phyloP scores from a whole-genome alignment of 2,113 vertebrate species.

The Ceyx cyanopectus region DNA sequence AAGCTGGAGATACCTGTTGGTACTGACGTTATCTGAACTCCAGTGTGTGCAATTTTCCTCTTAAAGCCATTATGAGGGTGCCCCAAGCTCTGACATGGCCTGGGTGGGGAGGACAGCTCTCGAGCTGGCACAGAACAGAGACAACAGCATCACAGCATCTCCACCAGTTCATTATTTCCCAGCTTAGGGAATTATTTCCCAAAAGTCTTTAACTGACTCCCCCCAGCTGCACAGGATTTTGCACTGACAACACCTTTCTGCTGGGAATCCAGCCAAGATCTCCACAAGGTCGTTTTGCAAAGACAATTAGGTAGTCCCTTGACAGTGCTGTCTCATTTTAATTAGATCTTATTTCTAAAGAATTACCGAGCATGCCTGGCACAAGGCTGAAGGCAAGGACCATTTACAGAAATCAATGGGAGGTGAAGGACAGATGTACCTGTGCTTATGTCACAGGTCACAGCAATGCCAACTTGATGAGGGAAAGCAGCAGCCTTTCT shows the following conservation, averaged over 20 bases:
- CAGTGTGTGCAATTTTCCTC: accelerated
- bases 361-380: constrained; percentile 25
- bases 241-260: constrained; percentile 60
- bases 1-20: background rate
- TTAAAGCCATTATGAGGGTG: background rate
- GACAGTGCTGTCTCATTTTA: constrained; percentile 46
- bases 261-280: constrained; percentile 23
- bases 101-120: background rate
- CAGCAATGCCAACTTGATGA: background rate
- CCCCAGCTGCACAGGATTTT: background rate
- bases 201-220: constrained; percentile 9
- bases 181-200: constrained; percentile 23
- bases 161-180: background rate
- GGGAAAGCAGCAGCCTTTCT: background rate
- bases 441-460: background rate
- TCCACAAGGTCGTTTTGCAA: constrained; percentile 60
- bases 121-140: background rate
- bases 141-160: background rate
- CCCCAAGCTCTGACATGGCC: accelerated
- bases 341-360: constrained; percentile 63
- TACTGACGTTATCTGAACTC: background rate
- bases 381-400: constrained; percentile 5
- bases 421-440: constrained; percentile 6
- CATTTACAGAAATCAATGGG: background rate
- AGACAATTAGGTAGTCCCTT: constrained; percentile 63